phyloP scores from a whole-genome alignment of 2,797 vertebrate species.

The Thaleichthys pacificus region DNA sequence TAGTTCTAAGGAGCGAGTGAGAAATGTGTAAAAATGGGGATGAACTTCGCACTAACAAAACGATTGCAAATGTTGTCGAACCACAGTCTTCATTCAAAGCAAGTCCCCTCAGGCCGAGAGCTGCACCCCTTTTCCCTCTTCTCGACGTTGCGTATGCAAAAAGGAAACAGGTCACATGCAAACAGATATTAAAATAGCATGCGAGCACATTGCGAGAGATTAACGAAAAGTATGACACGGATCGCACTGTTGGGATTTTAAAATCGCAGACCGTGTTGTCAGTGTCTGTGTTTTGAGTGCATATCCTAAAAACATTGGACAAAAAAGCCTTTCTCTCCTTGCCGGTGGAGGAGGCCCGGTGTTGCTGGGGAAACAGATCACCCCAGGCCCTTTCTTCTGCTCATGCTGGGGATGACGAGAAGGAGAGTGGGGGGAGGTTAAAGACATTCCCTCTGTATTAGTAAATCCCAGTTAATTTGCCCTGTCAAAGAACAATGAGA shows the following conservation, averaged over 20 bases:
- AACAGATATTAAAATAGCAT: conserved; percentile 37
- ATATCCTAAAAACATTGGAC: conserved; percentile 38
- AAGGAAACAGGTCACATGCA: conserved; percentile 49
- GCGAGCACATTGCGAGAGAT: not conserved
- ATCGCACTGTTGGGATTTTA: conserved; percentile 30
- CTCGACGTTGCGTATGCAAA: conserved; percentile 38
- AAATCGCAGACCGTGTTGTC: not conserved
- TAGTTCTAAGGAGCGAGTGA: not conserved
- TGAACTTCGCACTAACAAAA: conserved; percentile 6
- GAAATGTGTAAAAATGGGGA: not conserved
- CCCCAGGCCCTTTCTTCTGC: conserved; percentile 54
- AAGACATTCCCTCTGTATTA: conserved; percentile 61
- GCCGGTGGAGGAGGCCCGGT: conserved; percentile 17
- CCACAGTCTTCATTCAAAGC: conserved; percentile 27
- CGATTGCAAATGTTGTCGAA: conserved; percentile 15
- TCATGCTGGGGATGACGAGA: conserved; percentile 1
- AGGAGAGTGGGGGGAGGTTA: conserved; percentile 18
- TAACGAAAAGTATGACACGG: conserved; percentile 13
- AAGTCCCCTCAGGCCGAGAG: not conserved
- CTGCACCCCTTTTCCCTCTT: conserved; percentile 26
- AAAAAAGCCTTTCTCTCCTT: conserved; percentile 35
- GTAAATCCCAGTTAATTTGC: conserved; percentile 77
- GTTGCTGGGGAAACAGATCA: conserved; percentile 55
- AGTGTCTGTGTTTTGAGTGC: conserved; percentile 38
- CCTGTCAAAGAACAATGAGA: conserved; percentile 74